These are phyloP conservation scores for Choristoneura rosaceana DNA, from an alignment of 2,888 invertebrate species.

Conservation along the genomic window DNA sequence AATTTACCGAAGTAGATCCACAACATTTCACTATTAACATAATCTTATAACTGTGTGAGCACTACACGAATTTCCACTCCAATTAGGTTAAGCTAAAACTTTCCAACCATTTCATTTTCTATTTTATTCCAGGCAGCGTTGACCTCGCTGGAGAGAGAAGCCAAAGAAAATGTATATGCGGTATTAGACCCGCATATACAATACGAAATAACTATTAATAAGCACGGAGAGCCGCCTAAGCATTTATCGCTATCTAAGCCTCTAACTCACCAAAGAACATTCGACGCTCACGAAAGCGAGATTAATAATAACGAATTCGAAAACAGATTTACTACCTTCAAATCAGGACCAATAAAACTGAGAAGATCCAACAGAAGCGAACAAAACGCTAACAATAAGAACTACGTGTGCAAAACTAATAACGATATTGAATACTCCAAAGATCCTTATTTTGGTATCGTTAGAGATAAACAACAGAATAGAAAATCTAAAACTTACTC, in stretches of 20 bases:
- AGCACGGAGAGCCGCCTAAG: slow-evolving; percentile 82
- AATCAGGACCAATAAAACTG: slow-evolving; percentile 63
- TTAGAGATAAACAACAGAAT: slow-evolving; percentile 56
- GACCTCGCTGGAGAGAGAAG: slow-evolving; percentile 81
- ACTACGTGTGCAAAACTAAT: slow-evolving; percentile 69
- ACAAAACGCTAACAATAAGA: slow-evolving; percentile 55
- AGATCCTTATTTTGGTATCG: slow-evolving; percentile 71
- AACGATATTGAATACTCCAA: slow-evolving; percentile 76
- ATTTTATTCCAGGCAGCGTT: slow-evolving; percentile 72
- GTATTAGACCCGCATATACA: slow-evolving; percentile 83
- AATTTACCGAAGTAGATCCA: slow-evolving; percentile 30
- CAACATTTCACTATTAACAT: slow-evolving; percentile 50
- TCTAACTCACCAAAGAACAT: slow-evolving; percentile 78
- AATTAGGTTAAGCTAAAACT: not conserved
- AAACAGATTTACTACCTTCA: slow-evolving; percentile 69
- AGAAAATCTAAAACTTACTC: slow-evolving; percentile 61
- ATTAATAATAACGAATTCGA: slow-evolving; percentile 68
- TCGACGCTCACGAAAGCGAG: slow-evolving; percentile 69
- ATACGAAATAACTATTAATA: slow-evolving; percentile 84
- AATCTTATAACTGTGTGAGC: slow-evolving; percentile 38
- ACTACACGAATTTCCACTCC: slow-evolving; percentile 34
- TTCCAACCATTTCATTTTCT: slow-evolving; percentile 10
- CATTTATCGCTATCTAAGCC: slow-evolving; percentile 83
- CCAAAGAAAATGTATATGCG: slow-evolving; percentile 85
- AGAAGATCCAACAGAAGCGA: slow-evolving; percentile 70